phyloP scores from a whole-genome alignment of 1,140 invertebrate species.

The Calephelis virginiensis region DNA sequence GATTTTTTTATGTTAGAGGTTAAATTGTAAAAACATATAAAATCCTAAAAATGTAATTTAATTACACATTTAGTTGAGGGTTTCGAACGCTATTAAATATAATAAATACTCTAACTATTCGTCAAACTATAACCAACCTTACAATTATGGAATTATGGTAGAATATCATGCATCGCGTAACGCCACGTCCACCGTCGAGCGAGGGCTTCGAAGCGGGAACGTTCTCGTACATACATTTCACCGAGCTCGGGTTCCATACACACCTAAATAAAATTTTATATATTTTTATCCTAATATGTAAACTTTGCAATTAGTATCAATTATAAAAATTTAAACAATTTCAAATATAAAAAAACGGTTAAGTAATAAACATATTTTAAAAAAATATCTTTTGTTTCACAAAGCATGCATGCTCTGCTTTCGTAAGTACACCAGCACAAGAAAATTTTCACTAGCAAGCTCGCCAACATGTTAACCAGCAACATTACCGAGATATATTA shows the following conservation, averaged over 20 bases:
- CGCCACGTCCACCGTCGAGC: conserved; percentile 94
- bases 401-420: background rate
- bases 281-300: background rate
- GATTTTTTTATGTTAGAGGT: too few relatives aligned
- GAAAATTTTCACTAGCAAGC: too few relatives aligned
- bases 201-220: conserved; percentile 87
- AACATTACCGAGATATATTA: too few relatives aligned
- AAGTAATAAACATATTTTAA: too few relatives aligned
- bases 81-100: background rate
- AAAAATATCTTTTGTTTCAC: too few relatives aligned
- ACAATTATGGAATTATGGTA: conserved; percentile 52
- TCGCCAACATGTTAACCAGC: too few relatives aligned
- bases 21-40: too few relatives aligned
- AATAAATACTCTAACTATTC: background rate
- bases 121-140: background rate
- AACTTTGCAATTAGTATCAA: too few relatives aligned
- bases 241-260: conserved; percentile 95
- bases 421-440: background rate
- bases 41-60: too few relatives aligned
- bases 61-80: too few relatives aligned
- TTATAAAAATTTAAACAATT: too few relatives aligned
- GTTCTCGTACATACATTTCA: conserved; percentile 87
- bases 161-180: conserved; percentile 93
- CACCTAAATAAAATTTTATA: conserved; percentile 74
- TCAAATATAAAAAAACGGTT: too few relatives aligned